Conservation (phyloP, 2,888 invertebrate species). For the Cerastis rubricosa region DNA sequence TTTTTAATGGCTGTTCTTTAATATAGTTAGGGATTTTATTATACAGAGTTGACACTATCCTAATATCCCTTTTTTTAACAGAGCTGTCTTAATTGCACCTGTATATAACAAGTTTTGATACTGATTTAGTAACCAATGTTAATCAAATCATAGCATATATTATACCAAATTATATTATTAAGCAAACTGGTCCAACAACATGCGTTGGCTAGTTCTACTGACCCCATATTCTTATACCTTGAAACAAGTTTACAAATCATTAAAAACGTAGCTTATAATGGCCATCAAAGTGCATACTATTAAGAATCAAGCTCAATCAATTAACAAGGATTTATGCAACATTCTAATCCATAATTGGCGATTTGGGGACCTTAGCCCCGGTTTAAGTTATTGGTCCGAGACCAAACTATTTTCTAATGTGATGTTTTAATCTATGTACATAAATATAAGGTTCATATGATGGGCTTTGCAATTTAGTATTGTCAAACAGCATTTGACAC, state of each 20-base stretch:
- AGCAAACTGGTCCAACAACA: slow-evolving; percentile 19
- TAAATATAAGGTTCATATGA: neutral
- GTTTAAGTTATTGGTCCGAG: neutral
- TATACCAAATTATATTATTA: slow-evolving; percentile 1
- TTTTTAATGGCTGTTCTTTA: no score
- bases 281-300: slow-evolving; percentile 12
- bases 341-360: neutral
- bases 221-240: slow-evolving; percentile 30
- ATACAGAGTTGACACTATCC: no score
- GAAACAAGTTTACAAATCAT: slow-evolving; percentile 34
- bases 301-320: neutral
- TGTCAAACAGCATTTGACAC: neutral
- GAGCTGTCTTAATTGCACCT: no score
- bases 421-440: neutral
- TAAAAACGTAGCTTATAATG: slow-evolving; percentile 19
- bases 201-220: slow-evolving; percentile 16
- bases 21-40: no score
- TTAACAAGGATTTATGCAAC: slow-evolving; percentile 23
- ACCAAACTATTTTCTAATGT: neutral
- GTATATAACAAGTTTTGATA: no score
- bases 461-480: neutral
- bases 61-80: no score
- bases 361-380: slow-evolving; percentile 3
- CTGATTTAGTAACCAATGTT: no score
- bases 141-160: slow-evolving; percentile 23